Evolutionary conservation across 1,140 invertebrate species (phyloP), one percentile per base, ranked within the genome.

Genomic region (Pachypeltis micranthus): DNA sequence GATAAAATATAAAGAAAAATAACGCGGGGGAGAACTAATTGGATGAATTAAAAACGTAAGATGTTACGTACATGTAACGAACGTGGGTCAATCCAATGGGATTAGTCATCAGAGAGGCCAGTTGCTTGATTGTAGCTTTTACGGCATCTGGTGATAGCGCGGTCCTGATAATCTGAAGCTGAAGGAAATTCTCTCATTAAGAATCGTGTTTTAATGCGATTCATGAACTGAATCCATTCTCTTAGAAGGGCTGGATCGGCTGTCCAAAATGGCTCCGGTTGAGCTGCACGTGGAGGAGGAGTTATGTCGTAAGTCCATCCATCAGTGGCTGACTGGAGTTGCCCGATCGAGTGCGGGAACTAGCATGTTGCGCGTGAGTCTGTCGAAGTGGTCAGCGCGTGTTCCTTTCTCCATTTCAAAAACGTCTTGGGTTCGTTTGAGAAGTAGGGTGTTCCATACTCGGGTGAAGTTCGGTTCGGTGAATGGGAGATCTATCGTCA

Each of bases 81-180:
- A n/a, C n/a, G n/a, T n/a, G n/a, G n/a, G n/a, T n/a, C n/a, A n/a
- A n/a, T n/a, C n/a, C n/a, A n/a, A n/a, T n/a, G n/a, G n/a, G n/a
- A n/a, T n/a, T n/a, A n/a, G n/a, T n/a, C n/a, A n/a, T n/a, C n/a
- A n/a, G n/a, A n/a, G n/a, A n/a, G n/a, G n/a, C n/a, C n/a, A n/a
- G n/a, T n/a, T n/a, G n/a, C n/a, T n/a, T n/a, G n/a, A n/a, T n/a
- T n/a, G n/a, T n/a, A n/a, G n/a, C n/a, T n/a, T n/a, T n/a, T n/a
- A n/a, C n/a, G n/a, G n/a, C n/a, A n/a, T n/a, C 76, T 75, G 66
- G 76, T 34, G 59, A 34, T 7, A 39, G 16, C 31, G 7, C 31
- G 31, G 16, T 39, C 31, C 31, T 39, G 31, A 16, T 39, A 39
- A 16, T 39, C 31, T 7, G 31, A 39, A 16, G 7, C 16, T n/a